These are phyloP conservation scores for Odontophorus gujanensis DNA, from an alignment of 2,113 vertebrate species.

Conservation along the genomic window DNA sequence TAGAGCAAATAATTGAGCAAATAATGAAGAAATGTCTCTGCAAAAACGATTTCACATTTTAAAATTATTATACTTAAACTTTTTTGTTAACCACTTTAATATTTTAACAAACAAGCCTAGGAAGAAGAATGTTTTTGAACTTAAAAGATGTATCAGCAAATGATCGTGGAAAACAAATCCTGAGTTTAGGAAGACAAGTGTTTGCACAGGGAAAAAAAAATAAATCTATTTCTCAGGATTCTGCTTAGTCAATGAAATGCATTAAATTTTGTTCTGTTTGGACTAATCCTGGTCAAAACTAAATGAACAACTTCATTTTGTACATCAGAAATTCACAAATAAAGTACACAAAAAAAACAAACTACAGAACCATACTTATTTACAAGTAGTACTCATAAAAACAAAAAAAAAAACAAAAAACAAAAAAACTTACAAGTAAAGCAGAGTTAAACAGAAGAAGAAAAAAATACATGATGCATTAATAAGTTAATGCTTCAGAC, in stretches of 20 bases:
- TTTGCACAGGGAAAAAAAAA: background rate
- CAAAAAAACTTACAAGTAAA: background rate
- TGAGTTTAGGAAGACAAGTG: constrained; percentile 22
- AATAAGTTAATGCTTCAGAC: background rate
- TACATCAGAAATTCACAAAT: background rate
- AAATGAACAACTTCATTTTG: background rate
- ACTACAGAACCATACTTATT: background rate
- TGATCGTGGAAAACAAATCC: background rate
- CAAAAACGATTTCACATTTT: background rate
- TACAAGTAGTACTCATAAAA: background rate
- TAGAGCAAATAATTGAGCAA: background rate
- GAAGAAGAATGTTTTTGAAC: background rate
- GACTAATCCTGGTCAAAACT: background rate
- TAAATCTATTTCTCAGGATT: background rate
- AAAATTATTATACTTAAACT: background rate
- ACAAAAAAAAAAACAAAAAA: background rate
- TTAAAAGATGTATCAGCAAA: constrained; percentile 7
- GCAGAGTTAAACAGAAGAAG: background rate
- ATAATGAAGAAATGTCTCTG: constrained; percentile 13
- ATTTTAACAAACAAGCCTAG: constrained; percentile 23
- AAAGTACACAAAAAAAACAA: background rate
- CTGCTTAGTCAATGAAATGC: background rate
- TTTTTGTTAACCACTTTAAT: background rate
- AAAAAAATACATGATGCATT: background rate
- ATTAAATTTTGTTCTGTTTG: background rate